Percentiles rank a stretch among this genome's conserved stretches.
phyloP scores from a whole-genome alignment of 2,888 invertebrate species.

The Alloscopus bannaensis region DNA sequence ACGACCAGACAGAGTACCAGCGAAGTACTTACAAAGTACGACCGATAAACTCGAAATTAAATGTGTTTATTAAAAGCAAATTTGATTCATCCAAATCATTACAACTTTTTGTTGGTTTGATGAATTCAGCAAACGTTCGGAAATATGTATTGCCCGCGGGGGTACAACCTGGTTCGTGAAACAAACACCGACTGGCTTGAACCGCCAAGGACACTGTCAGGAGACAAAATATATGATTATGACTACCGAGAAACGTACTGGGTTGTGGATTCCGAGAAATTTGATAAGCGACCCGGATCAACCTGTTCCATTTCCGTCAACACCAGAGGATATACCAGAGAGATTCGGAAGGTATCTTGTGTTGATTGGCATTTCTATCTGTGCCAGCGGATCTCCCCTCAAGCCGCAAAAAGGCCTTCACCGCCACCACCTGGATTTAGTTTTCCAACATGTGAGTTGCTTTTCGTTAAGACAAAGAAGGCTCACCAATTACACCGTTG shows the following conservation, averaged over 20 bases:
- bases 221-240: neutral
- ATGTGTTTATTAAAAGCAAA: too few relatives aligned
- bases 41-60: neutral
- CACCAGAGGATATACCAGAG: neutral
- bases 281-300: constrained; percentile 5
- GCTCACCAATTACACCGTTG: neutral
- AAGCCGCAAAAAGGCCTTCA: neutral
- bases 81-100: neutral
- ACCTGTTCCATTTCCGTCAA: constrained; percentile 14
- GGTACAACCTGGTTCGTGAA: constrained; percentile 21
- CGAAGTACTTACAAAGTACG: constrained; percentile 44
- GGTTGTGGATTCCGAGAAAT: constrained; percentile 29
- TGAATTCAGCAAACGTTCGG: constrained; percentile 51
- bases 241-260: constrained; percentile 40
- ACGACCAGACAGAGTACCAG: neutral
- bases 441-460: neutral
- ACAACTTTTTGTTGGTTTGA: neutral
- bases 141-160: constrained; percentile 16
- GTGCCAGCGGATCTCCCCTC: constrained; percentile 9
- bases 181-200: constrained; percentile 10
- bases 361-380: constrained; percentile 44
- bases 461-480: too few relatives aligned
- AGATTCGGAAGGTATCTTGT: constrained; percentile 13
- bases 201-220: neutral
- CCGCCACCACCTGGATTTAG: neutral